phyloP scores from a whole-genome alignment of 2,797 vertebrate species.

The Melanotaenia maccullochi region DNA sequence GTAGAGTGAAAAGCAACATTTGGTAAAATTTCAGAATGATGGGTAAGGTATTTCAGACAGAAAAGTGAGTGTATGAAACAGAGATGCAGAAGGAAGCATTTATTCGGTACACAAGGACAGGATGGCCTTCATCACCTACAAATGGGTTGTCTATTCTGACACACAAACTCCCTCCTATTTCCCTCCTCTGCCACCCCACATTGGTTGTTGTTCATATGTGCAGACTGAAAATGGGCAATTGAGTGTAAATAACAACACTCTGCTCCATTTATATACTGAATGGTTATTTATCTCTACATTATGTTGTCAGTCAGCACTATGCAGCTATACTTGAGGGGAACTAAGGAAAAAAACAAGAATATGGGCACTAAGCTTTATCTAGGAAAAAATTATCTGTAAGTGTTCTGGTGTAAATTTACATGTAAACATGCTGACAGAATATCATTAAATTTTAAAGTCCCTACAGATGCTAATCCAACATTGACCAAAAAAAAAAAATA shows the following conservation, averaged over 20 bases:
- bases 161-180: constrained; percentile 56
- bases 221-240: constrained; percentile 44
- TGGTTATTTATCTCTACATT: constrained; percentile 32
- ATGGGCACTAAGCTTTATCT: constrained; percentile 9
- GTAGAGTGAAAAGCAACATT: constrained; percentile 63
- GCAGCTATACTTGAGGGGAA: constrained; percentile 3
- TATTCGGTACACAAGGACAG: constrained; percentile 43
- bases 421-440: neutral
- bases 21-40: constrained; percentile 23
- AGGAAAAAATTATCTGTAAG: constrained; percentile 21
- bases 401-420: constrained; percentile 7
- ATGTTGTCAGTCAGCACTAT: constrained; percentile 39
- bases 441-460: neutral
- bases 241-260: constrained; percentile 64
- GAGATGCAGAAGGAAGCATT: constrained; percentile 10
- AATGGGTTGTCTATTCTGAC: constrained; percentile 41
- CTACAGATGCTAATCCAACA: neutral
- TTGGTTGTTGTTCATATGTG: constrained; percentile 46
- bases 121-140: constrained; percentile 59
- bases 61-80: constrained; percentile 16
- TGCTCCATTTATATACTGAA: constrained; percentile 40
- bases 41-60: neutral
- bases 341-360: neutral
- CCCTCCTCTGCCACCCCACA: constrained; percentile 55
- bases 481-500: too few species aligned